Conservation (phyloP, 2,113 vertebrate species). For the Amphiprion percula region DNA sequence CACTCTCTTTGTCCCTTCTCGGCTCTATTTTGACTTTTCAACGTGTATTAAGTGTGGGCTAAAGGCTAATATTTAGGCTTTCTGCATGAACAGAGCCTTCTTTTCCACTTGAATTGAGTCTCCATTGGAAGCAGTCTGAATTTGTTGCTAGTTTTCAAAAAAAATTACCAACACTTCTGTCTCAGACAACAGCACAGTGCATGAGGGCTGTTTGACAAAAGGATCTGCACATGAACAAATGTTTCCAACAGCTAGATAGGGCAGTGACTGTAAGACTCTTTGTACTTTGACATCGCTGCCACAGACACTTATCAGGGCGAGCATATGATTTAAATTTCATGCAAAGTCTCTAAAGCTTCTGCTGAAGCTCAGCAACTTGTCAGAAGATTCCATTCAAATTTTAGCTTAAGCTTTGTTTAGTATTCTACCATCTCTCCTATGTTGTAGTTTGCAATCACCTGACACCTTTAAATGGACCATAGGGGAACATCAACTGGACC, state of each 20-base stretch:
- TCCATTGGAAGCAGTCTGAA: conserved; percentile 20
- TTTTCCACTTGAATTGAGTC: conserved; percentile 16
- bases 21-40: too few relatives aligned
- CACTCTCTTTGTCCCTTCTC: neutral
- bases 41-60: too few relatives aligned
- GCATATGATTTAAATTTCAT: conserved; percentile 1
- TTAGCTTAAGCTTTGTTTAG: too few relatives aligned
- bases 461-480: too few relatives aligned
- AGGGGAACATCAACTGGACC: too few relatives aligned
- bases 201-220: conserved; percentile 4
- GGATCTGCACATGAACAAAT: conserved; percentile 25
- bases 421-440: too few relatives aligned
- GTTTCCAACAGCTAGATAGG: neutral
- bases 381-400: too few relatives aligned
- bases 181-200: conserved; percentile 4
- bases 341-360: neutral
- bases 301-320: too few relatives aligned
- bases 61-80: neutral
- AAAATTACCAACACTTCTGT: neutral
- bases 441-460: too few relatives aligned
- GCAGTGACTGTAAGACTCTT: too few relatives aligned
- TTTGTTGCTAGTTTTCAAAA: conserved; percentile 47
- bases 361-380: too few relatives aligned
- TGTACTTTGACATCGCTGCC: too few relatives aligned
- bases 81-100: neutral